These are phyloP conservation scores for Alligator mississippiensis DNA, from an alignment of 2,113 vertebrate species.

Conservation along the genomic window DNA sequence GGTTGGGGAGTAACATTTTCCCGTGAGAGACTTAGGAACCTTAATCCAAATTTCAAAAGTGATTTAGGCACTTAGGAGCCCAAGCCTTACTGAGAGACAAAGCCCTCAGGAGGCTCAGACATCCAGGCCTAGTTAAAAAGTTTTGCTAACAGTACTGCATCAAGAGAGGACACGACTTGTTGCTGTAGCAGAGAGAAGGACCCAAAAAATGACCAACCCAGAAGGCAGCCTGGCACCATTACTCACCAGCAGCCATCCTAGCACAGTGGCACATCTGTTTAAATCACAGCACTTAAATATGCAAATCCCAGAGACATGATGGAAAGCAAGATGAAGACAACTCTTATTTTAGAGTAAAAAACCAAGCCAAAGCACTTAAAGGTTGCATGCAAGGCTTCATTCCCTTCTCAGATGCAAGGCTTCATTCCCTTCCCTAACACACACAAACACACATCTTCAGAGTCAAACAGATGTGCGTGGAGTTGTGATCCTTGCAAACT, in stretches of 20 bases:
- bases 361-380: neutral
- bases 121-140: neutral
- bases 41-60: neutral
- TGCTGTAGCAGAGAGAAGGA: neutral
- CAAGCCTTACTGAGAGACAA: neutral
- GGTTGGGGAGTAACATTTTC: no score
- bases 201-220: neutral
- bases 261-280: slow-evolving; percentile 20
- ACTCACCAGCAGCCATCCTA: neutral
- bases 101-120: no score
- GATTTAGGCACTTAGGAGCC: neutral
- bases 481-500: neutral
- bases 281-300: slow-evolving; percentile 36
- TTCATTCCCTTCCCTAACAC: neutral
- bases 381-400: neutral
- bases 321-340: neutral
- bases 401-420: neutral
- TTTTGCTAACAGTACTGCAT: neutral
- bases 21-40: neutral
- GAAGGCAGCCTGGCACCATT: slow-evolving; percentile 20
- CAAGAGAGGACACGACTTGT: neutral
- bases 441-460: neutral
- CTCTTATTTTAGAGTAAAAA: neutral
- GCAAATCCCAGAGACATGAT: slow-evolving; percentile 23
- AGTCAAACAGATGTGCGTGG: neutral